Percentiles rank a stretch among this genome's conserved stretches.
phyloP scores from a whole-genome alignment of 35 echinoderm and acorn worm genomes.

The Ophioderma brevispina region DNA sequence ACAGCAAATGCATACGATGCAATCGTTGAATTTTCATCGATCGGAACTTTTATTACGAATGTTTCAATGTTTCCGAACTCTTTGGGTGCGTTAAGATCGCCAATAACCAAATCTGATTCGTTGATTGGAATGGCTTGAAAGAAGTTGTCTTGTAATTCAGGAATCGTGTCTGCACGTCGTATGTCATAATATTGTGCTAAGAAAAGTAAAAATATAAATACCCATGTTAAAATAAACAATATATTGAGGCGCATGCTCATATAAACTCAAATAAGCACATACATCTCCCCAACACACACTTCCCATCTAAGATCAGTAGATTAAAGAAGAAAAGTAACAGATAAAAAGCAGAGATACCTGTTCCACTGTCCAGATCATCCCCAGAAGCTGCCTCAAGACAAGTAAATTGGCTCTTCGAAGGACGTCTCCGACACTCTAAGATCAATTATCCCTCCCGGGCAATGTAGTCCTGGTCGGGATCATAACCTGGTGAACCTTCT shows the following conservation, averaged over 20 bases:
- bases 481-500: conserved; percentile 8
- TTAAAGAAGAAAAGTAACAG: too few species aligned
- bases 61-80: conserved; percentile 45
- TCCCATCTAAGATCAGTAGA: too few species aligned
- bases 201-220: background rate
- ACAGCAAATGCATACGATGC: conserved; percentile 53
- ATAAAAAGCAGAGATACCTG: conserved; percentile 37
- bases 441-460: conserved; percentile 61
- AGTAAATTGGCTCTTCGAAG: background rate
- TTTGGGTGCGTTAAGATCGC: conserved; percentile 20
- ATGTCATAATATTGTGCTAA: conserved; percentile 12
- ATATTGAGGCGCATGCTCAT: too few species aligned
- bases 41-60: conserved; percentile 21
- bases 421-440: conserved; percentile 39
- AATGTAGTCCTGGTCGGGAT: conserved; percentile 43
- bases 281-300: too few species aligned
- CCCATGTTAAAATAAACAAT: too few species aligned
- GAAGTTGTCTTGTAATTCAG: background rate
- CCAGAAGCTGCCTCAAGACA: conserved; percentile 56
- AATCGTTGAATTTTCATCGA: background rate
- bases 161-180: background rate
- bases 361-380: conserved; percentile 62
- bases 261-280: too few species aligned
- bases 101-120: background rate
- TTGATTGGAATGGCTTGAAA: background rate